These are phyloP conservation scores for Chrysodeixis includens DNA, from an alignment of 2,888 invertebrate species.

Conservation along the genomic window DNA sequence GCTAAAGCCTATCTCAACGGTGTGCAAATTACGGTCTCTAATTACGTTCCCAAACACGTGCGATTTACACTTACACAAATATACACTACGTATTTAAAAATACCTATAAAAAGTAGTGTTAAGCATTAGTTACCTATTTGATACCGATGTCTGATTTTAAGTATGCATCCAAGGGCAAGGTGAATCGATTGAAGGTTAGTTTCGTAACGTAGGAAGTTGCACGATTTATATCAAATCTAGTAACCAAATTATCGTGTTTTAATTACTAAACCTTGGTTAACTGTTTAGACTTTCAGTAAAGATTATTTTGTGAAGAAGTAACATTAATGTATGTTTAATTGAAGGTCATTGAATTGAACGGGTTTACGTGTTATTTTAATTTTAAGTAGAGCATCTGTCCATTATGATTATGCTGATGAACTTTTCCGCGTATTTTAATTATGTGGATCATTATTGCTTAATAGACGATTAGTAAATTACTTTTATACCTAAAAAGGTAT, in stretches of 20 bases:
- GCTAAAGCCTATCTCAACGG: background rate
- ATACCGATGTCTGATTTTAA: background rate
- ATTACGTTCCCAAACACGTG: background rate
- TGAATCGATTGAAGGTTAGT: background rate
- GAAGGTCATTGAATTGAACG: background rate
- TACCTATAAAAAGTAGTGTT: too few species aligned
- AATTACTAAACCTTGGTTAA: background rate
- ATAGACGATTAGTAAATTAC: too few species aligned
- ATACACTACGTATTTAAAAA: background rate
- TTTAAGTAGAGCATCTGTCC: background rate
- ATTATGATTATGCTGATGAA: background rate
- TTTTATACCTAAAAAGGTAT: too few species aligned
- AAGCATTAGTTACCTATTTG: background rate
- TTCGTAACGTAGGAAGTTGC: conserved; percentile 5
- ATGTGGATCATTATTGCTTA: too few species aligned
- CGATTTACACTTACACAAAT: background rate
- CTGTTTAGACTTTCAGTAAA: background rate
- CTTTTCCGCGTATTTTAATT: background rate
- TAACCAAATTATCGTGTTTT: background rate
- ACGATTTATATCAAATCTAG: background rate
- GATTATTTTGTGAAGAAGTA: background rate
- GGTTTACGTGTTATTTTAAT: background rate
- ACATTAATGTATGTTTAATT: too few species aligned
- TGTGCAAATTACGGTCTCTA: conserved; percentile 1
- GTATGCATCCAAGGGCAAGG: background rate